Conservation (phyloP, 1,140 invertebrate species). For the Leptopilina clavipes region DNA sequence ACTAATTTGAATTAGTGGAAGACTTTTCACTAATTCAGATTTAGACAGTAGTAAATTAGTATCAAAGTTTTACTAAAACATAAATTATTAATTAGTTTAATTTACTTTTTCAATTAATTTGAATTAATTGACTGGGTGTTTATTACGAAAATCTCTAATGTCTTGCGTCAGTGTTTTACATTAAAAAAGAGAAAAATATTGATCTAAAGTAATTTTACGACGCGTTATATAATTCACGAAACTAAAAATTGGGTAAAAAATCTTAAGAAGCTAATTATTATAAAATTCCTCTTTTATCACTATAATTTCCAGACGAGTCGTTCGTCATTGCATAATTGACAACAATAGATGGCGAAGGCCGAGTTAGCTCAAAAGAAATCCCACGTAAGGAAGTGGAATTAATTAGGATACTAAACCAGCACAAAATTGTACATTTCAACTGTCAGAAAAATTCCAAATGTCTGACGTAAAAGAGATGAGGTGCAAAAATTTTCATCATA, state of each 20-base stretch:
- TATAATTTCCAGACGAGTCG: slow-evolving; percentile 54
- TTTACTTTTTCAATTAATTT: no score
- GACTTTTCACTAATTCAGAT: no score
- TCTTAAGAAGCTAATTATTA: background rate
- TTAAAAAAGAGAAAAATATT: background rate
- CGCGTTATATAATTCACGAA: background rate
- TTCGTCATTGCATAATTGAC: slow-evolving; percentile 63
- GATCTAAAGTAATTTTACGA: background rate
- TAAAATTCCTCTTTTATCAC: slow-evolving; percentile 43
- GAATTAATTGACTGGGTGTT: no score
- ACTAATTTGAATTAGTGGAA: no score
- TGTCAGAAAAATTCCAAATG: background rate
- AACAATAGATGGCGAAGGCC: slow-evolving; percentile 62
- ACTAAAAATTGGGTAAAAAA: background rate
- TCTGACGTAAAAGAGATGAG: background rate
- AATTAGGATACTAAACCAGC: background rate
- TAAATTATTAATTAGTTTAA: no score
- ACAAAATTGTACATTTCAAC: background rate
- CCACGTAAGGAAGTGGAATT: slow-evolving; percentile 54
- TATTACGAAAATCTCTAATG: no score
- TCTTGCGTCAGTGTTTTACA: background rate
- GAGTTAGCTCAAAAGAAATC: slow-evolving; percentile 60
- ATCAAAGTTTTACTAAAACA: no score
- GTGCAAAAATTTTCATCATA: no score
- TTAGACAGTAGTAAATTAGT: no score